These are phyloP conservation scores for Arnoldichthys spilopterus DNA, from an alignment of 2,797 vertebrate genomes.

Conservation along the genomic window DNA sequence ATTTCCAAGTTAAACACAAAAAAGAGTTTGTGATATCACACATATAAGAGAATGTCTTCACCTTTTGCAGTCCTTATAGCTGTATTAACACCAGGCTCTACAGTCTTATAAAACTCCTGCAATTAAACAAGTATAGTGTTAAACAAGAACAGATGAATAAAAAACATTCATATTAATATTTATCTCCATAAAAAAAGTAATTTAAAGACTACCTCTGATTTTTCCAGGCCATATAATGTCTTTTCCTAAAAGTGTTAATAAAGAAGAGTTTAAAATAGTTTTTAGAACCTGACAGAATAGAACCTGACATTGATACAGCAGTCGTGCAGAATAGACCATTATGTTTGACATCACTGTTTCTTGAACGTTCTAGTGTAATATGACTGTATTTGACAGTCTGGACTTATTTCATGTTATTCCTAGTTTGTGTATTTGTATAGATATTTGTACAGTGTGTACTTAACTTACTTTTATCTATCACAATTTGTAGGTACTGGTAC, in stretches of 20 bases:
- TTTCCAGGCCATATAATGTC: constrained; percentile 47
- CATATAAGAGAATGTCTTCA: constrained; percentile 61
- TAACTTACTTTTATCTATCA: too few relatives aligned
- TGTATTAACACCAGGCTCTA: constrained; percentile 80
- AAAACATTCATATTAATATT: constrained; percentile 15
- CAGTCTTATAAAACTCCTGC: constrained; percentile 79
- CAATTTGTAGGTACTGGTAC: too few relatives aligned
- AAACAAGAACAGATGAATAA: neutral
- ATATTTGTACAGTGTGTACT: too few relatives aligned
- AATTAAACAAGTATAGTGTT: constrained; percentile 26
- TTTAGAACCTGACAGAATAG: neutral
- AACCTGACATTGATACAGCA: neutral
- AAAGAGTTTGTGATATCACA: neutral
- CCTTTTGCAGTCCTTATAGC: constrained; percentile 79
- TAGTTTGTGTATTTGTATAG: too few relatives aligned
- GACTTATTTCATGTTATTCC: too few relatives aligned
- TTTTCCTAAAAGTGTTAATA: constrained; percentile 35
- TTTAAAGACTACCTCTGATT: constrained; percentile 60
- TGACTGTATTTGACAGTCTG: too few relatives aligned
- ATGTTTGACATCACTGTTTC: neutral
- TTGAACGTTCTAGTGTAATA: too few relatives aligned
- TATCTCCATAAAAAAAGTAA: neutral
- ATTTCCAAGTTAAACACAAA: too few relatives aligned
- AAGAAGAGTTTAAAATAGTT: neutral
- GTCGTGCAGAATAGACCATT: neutral